phyloP scores from a whole-genome alignment of 1,140 invertebrate genomes.

The Zaprionus vittiger region DNA sequence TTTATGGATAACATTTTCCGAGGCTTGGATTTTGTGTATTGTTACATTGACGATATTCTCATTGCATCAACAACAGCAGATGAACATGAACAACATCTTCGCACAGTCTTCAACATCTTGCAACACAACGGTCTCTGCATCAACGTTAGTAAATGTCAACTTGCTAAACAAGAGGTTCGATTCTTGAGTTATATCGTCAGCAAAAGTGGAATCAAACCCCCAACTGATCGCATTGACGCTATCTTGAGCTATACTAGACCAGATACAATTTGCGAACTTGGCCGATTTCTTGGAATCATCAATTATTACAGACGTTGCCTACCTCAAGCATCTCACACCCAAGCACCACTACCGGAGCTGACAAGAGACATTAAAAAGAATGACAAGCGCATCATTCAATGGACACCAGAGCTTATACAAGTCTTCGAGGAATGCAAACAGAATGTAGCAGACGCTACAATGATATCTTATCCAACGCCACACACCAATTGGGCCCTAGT shows the following conservation, averaged over 20 bases:
- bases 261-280: conserved; percentile 64
- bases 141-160: conserved; percentile 1
- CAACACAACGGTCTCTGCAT: background rate
- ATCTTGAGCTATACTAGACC: conserved; percentile 59
- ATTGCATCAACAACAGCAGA: background rate
- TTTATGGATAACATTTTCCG: no score
- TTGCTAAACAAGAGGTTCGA: background rate
- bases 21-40: no score
- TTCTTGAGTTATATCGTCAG: background rate
- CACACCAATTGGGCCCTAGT: conserved; percentile 39
- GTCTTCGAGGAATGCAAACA: conserved; percentile 84
- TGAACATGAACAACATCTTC: conserved; percentile 6
- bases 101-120: background rate
- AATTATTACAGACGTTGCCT: conserved; percentile 49
- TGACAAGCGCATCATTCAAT: conserved; percentile 48
- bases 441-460: conserved; percentile 57
- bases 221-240: conserved; percentile 4
- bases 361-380: conserved; percentile 52
- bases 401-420: conserved; percentile 27
- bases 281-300: conserved; percentile 72
- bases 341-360: conserved; percentile 50
- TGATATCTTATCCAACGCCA: conserved; percentile 56
- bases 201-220: background rate
- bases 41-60: no score
- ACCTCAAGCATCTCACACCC: conserved; percentile 20